These are phyloP conservation scores for Archegozetes longisetosus DNA, from an alignment of 1,140 invertebrate species.

Conservation along the genomic window DNA sequence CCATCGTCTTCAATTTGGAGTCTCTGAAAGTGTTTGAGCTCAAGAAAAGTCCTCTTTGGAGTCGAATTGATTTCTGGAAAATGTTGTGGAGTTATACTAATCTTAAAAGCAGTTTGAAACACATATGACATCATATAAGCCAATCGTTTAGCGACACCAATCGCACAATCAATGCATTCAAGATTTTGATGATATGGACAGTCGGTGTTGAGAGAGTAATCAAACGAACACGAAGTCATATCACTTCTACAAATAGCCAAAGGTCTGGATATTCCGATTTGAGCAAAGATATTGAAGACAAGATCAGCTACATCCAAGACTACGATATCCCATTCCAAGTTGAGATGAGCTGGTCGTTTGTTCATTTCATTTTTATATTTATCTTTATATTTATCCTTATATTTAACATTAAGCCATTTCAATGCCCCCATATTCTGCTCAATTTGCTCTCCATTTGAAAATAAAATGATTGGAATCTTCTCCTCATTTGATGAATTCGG, in stretches of 20 bases:
- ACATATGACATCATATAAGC: not conserved
- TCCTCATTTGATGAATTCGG: not conserved
- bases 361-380: not conserved
- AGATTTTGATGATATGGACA: not conserved
- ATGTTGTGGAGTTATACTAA: too few relatives aligned
- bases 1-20: too few relatives aligned
- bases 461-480: not conserved
- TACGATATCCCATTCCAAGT: not conserved
- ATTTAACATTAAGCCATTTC: not conserved
- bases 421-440: not conserved
- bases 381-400: not conserved
- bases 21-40: too few relatives aligned
- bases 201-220: not conserved
- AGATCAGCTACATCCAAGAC: not conserved
- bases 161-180: not conserved
- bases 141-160: not conserved
- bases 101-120: not conserved
- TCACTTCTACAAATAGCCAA: not conserved
- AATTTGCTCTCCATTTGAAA: not conserved
- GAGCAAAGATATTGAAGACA: not conserved
- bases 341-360: not conserved
- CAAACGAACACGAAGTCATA: not conserved
- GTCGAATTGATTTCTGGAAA: too few relatives aligned
- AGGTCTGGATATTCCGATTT: not conserved
- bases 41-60: too few relatives aligned